phyloP scores from a whole-genome alignment of 2,113 vertebrate genomes.

The Delphinapterus leucas region DNA sequence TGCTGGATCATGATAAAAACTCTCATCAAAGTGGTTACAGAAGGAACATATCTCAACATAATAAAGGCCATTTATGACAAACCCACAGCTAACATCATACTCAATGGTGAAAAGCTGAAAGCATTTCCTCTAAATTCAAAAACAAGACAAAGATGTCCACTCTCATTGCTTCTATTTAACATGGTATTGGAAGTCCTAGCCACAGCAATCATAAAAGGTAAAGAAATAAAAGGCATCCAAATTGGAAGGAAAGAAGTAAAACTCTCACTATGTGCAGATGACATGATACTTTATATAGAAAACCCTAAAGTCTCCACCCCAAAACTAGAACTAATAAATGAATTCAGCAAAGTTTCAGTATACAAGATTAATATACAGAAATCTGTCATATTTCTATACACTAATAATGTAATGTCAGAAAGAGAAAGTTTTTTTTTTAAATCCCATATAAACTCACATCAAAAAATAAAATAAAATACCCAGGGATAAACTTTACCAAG shows the following conservation, averaged over 20 bases:
- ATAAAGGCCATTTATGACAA: neutral
- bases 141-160: neutral
- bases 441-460: neutral
- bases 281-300: too few relatives aligned
- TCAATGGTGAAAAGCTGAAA: neutral
- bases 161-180: neutral
- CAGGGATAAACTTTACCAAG: neutral
- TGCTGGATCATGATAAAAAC: neutral
- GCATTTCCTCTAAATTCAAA: neutral
- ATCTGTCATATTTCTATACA: neutral
- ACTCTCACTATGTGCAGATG: too few relatives aligned
- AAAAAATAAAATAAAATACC: neutral
- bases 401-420: neutral
- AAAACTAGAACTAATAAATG: neutral
- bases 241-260: neutral
- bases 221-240: neutral
- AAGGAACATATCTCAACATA: neutral
- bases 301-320: too few relatives aligned
- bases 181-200: neutral
- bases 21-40: neutral
- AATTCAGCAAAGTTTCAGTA: neutral
- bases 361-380: neutral
- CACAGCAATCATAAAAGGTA: neutral
- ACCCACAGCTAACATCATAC: too few relatives aligned
- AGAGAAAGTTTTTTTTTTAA: neutral